Base-by-base conservation (phyloP, 2,888 invertebrate species). In the Ectobius pallidus region DNA sequence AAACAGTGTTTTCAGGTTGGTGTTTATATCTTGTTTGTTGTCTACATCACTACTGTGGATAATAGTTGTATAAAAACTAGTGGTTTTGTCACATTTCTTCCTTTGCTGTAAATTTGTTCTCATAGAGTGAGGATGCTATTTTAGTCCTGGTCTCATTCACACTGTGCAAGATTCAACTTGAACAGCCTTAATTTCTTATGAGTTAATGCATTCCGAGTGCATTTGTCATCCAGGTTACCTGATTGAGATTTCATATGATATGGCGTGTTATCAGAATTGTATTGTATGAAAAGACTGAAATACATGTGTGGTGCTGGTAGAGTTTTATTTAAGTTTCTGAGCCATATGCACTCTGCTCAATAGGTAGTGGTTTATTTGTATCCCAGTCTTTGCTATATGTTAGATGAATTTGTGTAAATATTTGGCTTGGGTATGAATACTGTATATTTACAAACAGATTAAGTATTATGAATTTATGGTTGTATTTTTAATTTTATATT, bases 291-390 rank as follows among this genome's bases (percentile, higher is more conserved):
- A 52, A 52, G 11, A 52, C 52, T 52, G 52, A 52, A 52, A 52
- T 22, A 2, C 14, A 25, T 9, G 25, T 52, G 52, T 52, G 25
- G 16, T 39, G 63, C 63, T 63, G 63, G 16, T 63, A 42, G 42
- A 16, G 11, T 63, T n/a, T 63, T 16, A 39, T 6, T 52, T 2
- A 52, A 52, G 1, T 52, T 52, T 52, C 52, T 32, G 42, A 63
- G 42, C 42, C 63, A 63, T 3, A 39, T 63, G 42, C 63, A 63
- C 63, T 63, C 32, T 63, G 63, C 42, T 42, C 63, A 63, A 63
- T 22, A 42, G 42, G 16, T 63, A 39, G 20, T n/a, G n/a, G 16
- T 22, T 39, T 18, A 39, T 39, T 34, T 63, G 63, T 39, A 18
- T 16, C 63, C 63, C 16, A 6, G 16, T 32, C 25, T 25, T 25